phyloP scores from a whole-genome alignment of 2,113 vertebrate species.

The Seriola quinqueradiata region DNA sequence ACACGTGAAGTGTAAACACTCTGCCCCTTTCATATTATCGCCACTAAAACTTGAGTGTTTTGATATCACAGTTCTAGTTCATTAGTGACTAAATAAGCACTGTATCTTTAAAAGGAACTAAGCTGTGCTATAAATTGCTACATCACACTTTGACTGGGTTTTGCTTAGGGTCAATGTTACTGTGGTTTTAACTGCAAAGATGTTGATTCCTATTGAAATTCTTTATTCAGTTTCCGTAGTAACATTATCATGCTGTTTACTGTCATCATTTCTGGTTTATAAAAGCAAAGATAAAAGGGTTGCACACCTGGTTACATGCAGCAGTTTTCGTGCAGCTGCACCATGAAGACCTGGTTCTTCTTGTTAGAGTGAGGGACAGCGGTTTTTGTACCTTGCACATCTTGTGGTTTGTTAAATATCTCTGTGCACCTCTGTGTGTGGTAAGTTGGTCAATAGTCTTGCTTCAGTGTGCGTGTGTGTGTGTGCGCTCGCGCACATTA shows the following conservation, averaged over 20 bases:
- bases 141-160: background rate
- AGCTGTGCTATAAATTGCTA: constrained; percentile 1
- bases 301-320: constrained; percentile 13
- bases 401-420: constrained; percentile 30
- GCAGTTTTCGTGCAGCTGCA: background rate
- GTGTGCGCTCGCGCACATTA: background rate
- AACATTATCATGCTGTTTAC: background rate
- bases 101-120: background rate
- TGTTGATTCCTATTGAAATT: constrained; percentile 2
- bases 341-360: background rate
- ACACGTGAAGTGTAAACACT: constrained; percentile 5
- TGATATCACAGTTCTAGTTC: background rate
- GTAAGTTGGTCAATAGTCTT: constrained; percentile 19
- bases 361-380: background rate
- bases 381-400: background rate
- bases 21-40: background rate
- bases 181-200: constrained; percentile 22
- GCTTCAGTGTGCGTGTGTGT: constrained; percentile 8
- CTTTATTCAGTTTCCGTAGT: background rate
- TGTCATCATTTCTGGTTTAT: background rate
- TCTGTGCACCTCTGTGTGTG: constrained; percentile 34
- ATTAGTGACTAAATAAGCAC: background rate
- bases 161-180: background rate
- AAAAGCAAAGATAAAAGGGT: background rate
- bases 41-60: background rate